Percentiles rank a stretch among this genome's conserved stretches.
phyloP scores from a whole-genome alignment of 2,113 vertebrate genomes.

The Ameiurus melas region DNA sequence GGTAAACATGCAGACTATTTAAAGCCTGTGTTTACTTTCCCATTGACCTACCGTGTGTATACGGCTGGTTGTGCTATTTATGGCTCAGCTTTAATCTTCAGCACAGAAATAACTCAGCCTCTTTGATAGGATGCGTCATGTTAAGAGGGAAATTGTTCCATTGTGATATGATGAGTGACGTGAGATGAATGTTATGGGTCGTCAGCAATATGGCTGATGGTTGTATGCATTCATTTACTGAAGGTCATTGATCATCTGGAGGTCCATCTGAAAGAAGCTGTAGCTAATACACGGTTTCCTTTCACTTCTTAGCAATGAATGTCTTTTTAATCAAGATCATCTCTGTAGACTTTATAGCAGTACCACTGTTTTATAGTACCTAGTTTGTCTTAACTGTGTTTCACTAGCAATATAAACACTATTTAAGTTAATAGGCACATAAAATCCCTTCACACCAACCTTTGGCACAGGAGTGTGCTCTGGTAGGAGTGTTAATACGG shows the following conservation, averaged over 20 bases:
- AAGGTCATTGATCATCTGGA: background rate
- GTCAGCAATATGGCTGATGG: background rate
- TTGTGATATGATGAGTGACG: background rate
- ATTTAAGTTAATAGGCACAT: background rate
- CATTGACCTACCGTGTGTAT: background rate
- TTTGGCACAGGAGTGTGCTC: background rate
- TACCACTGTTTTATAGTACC: background rate
- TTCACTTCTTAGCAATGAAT: background rate
- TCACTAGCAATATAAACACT: background rate
- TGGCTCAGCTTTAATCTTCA: constrained; percentile 10
- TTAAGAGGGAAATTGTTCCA: constrained; percentile 20
- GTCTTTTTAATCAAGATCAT: background rate
- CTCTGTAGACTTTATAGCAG: background rate
- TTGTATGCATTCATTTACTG: background rate
- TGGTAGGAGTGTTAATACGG: background rate
- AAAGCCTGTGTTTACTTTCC: constrained; percentile 12
- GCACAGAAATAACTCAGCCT: background rate
- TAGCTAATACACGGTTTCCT: background rate
- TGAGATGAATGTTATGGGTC: background rate
- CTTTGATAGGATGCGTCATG: background rate
- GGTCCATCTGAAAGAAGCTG: background rate
- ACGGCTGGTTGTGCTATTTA: background rate
- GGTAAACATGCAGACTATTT: background rate
- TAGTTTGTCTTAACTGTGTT: too few species aligned
- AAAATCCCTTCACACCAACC: background rate